Conservation (phyloP, 1,140 invertebrate genomes). For the Vanessa tameamea region DNA sequence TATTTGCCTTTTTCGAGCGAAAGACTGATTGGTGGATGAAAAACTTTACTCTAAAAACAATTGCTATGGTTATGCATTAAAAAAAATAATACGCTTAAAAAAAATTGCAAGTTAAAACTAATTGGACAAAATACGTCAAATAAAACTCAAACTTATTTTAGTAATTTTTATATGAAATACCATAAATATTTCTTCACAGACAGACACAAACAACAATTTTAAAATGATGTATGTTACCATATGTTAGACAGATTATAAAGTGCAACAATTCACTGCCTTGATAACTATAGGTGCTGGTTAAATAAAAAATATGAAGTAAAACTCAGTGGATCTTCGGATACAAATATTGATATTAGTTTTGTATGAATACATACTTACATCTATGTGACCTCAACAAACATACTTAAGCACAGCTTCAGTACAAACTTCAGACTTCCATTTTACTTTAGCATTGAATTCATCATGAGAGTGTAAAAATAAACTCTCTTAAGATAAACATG, state of each 20-base stretch:
- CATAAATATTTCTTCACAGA: slow-evolving; percentile 61
- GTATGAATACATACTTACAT: slow-evolving; percentile 42
- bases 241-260: slow-evolving; percentile 39
- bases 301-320: slow-evolving; percentile 19
- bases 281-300: slow-evolving; percentile 26
- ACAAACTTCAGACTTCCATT: slow-evolving; percentile 73
- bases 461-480: slow-evolving; percentile 41
- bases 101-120: too few relatives aligned
- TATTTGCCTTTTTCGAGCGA: too few relatives aligned
- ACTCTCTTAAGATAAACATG: slow-evolving; percentile 49
- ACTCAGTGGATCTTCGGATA: slow-evolving; percentile 25
- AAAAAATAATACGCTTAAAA: too few relatives aligned
- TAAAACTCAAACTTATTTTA: slow-evolving; percentile 45
- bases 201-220: slow-evolving; percentile 54
- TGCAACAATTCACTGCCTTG: slow-evolving; percentile 12
- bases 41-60: too few relatives aligned
- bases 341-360: slow-evolving; percentile 21
- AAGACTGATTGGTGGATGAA: too few relatives aligned
- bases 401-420: slow-evolving; percentile 63
- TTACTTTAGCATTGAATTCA: slow-evolving; percentile 39
- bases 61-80: too few relatives aligned
- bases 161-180: slow-evolving; percentile 69
- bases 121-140: neutral
- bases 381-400: slow-evolving; percentile 53
- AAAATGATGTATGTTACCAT: slow-evolving; percentile 38